A percentile compares a stretch with the other conserved stretches of the same genome.
Conservation (phyloP, 2,888 invertebrate genomes). For the Tuberolachnus salignus region DNA sequence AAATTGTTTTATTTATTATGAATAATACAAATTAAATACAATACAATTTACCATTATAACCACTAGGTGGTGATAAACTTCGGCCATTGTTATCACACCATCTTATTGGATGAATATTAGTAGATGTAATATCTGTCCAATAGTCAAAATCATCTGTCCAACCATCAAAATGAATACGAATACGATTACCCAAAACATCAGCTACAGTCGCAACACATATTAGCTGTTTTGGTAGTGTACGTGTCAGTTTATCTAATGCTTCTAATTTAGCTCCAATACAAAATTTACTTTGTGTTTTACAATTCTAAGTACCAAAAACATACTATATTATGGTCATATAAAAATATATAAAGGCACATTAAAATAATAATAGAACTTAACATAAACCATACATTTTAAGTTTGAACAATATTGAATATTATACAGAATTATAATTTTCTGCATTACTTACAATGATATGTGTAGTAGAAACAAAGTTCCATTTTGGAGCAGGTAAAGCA, state of each 20-base stretch:
- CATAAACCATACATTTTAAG: no score
- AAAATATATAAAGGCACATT: not conserved
- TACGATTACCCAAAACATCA: constrained; percentile 83
- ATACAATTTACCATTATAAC: constrained; percentile 65
- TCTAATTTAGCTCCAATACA: constrained; percentile 62
- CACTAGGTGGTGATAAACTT: constrained; percentile 80
- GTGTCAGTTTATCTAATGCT: constrained; percentile 46
- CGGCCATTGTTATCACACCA: constrained; percentile 86
- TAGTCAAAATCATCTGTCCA: constrained; percentile 95
- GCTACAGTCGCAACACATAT: constrained; percentile 65
- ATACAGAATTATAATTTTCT: not conserved
- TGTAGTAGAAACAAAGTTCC: constrained; percentile 9
- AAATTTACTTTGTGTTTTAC: constrained; percentile 20
- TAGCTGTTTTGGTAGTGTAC: constrained; percentile 46
- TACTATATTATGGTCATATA: not conserved
- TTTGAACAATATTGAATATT: not conserved
- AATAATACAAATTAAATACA: not conserved
- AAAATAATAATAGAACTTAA: no score
- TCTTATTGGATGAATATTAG: constrained; percentile 91
- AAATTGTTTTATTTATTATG: constrained; percentile 56
- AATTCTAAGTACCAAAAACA: constrained; percentile 27
- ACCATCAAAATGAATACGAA: constrained; percentile 92
- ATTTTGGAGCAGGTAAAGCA: constrained; percentile 30
- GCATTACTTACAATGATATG: not conserved
- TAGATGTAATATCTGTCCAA: constrained; percentile 90